These are phyloP conservation scores for Hyperopisus bebe DNA, from an alignment of 2,113 vertebrate genomes.

Conservation along the genomic window DNA sequence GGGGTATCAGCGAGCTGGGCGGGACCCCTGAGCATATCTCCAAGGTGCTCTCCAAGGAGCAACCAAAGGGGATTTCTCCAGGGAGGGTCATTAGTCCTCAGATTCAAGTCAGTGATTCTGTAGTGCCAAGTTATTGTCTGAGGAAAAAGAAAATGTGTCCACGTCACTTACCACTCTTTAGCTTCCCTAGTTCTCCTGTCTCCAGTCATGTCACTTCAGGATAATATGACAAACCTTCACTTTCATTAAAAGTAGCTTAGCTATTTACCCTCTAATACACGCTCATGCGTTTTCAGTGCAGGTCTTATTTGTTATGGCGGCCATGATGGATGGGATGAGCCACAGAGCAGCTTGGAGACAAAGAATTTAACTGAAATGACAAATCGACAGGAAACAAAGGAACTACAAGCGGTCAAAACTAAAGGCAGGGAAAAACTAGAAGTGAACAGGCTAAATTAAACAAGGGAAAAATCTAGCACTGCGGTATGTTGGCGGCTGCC, in stretches of 20 bases:
- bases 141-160: constrained; percentile 52
- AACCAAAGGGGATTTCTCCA: constrained; percentile 87
- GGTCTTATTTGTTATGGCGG: background rate
- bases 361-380: background rate
- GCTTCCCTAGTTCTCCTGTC: constrained; percentile 64
- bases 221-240: constrained; percentile 48
- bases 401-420: background rate
- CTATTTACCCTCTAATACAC: background rate
- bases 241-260: constrained; percentile 13
- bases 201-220: constrained; percentile 55
- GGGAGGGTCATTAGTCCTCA: constrained; percentile 92
- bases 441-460: background rate
- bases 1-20: background rate
- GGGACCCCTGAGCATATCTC: constrained; percentile 46
- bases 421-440: background rate
- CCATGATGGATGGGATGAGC: background rate
- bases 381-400: background rate
- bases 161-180: constrained; percentile 42
- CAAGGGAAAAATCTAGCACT: background rate
- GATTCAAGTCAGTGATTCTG: constrained; percentile 92
- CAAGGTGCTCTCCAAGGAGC: constrained; percentile 63
- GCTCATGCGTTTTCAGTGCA: background rate
- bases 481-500: no score
- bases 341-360: background rate
- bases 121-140: constrained; percentile 81